A percentile compares a stretch with the other conserved stretches of the same genome.
Evolutionary conservation across 2,888 invertebrate genomes (phyloP).

Genomic region (Steinernema scapterisci): DNA sequence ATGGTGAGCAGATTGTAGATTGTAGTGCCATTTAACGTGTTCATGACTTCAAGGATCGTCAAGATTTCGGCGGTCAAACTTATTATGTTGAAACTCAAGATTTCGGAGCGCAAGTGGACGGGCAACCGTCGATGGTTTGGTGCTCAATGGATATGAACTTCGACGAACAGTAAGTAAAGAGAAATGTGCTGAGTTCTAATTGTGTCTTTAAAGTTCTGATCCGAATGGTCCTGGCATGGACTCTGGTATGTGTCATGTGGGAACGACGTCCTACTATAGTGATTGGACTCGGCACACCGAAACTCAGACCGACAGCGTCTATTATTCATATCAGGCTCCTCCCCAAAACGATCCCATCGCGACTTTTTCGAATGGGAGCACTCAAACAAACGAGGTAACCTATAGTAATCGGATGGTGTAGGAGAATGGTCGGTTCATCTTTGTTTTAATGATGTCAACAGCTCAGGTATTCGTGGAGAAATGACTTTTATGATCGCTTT

Average conservation of each 20-base stretch:
- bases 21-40: background rate
- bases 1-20: background rate
- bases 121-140: background rate
- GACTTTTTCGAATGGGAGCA: background rate
- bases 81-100: conserved; percentile 14
- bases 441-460: background rate
- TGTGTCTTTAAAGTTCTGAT: too few relatives aligned
- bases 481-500: background rate
- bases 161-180: background rate
- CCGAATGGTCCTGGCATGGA: background rate
- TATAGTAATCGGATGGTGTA: conserved; percentile 13
- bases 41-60: conserved; percentile 11
- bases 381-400: conserved; percentile 13
- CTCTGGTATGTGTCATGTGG: background rate
- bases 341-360: background rate
- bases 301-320: background rate
- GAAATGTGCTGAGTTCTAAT: background rate
- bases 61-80: conserved; percentile 10
- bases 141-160: background rate
- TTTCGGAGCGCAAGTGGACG: background rate
- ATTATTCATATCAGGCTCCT: background rate
- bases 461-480: background rate
- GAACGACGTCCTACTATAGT: conserved; percentile 14
- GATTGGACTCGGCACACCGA: conserved; percentile 25
- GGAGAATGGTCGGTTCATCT: background rate